Evolutionary conservation across 1,140 invertebrate species (phyloP).

Genomic region (Procambarus clarkii): DNA sequence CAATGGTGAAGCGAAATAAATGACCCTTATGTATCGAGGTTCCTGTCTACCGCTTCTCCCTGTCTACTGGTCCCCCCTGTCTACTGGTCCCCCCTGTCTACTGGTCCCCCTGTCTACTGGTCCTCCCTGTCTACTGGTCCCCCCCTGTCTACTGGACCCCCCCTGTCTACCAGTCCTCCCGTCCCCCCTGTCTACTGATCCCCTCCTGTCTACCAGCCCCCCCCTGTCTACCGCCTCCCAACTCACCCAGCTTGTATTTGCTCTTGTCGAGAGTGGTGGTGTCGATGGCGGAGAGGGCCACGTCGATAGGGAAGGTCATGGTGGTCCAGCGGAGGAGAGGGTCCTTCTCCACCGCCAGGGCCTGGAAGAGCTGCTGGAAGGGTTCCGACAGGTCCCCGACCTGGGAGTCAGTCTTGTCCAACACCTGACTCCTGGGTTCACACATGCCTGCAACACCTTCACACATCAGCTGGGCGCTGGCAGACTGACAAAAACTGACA

Average conservation of each 20-base stretch:
- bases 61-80: too few species aligned
- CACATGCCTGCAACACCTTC: constrained; percentile 58
- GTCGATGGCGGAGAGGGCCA: constrained; percentile 73
- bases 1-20: too few species aligned
- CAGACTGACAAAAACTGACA: too few species aligned
- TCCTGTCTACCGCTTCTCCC: too few species aligned
- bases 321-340: constrained; percentile 42
- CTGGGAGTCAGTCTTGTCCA: constrained; percentile 38
- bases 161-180: too few species aligned
- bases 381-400: constrained; percentile 74
- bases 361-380: constrained; percentile 70
- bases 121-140: constrained; percentile 75
- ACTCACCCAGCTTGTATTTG: constrained; percentile 42
- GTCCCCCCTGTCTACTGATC: too few species aligned
- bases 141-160: too few species aligned
- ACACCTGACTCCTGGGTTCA: constrained; percentile 38
- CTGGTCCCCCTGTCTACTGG: constrained; percentile 80
- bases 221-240: constrained; percentile 82
- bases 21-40: too few species aligned
- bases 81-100: too few species aligned
- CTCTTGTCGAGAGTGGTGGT: constrained; percentile 4
- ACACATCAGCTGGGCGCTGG: too few species aligned
- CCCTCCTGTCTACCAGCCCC: too few species aligned
- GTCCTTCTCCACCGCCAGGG: constrained; percentile 62
- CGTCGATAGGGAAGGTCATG: constrained; percentile 82